Percentiles rank a stretch among this genome's conserved stretches.
Conservation (phyloP, 2,888 invertebrate species). For the Baccha elongata region DNA sequence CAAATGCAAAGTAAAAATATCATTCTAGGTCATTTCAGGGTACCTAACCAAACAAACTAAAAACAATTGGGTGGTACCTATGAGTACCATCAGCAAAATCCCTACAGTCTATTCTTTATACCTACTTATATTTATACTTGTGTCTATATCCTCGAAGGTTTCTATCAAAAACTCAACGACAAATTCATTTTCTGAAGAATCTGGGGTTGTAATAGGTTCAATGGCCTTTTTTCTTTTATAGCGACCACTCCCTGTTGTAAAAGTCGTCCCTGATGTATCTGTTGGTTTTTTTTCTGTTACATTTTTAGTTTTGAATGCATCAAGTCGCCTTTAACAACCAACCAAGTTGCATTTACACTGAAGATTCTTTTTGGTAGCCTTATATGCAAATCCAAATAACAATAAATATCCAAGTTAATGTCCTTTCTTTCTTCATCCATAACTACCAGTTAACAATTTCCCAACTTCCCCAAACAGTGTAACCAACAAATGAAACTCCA, state of each 20-base stretch:
- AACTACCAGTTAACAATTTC: background rate
- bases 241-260: constrained; percentile 19
- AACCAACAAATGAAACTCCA: background rate
- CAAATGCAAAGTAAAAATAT: too few species aligned
- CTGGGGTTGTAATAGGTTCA: constrained; percentile 19
- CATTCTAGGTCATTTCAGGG: too few species aligned
- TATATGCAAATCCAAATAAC: background rate
- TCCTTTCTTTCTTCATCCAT: background rate
- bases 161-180: background rate
- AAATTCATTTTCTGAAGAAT: constrained; percentile 9
- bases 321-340: background rate
- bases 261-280: background rate
- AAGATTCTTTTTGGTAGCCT: background rate
- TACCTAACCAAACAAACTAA: too few species aligned
- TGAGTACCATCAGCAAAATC: too few species aligned
- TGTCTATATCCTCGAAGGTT: background rate
- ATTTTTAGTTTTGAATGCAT: background rate
- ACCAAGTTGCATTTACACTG: background rate
- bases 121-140: too few species aligned
- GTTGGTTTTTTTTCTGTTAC: background rate
- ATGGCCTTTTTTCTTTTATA: constrained; percentile 17
- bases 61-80: too few species aligned
- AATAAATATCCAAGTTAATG: background rate
- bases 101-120: too few species aligned
- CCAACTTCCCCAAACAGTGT: background rate